phyloP scores from a whole-genome alignment of 2,888 invertebrate genomes.

The Neoaliturus tenellus region DNA sequence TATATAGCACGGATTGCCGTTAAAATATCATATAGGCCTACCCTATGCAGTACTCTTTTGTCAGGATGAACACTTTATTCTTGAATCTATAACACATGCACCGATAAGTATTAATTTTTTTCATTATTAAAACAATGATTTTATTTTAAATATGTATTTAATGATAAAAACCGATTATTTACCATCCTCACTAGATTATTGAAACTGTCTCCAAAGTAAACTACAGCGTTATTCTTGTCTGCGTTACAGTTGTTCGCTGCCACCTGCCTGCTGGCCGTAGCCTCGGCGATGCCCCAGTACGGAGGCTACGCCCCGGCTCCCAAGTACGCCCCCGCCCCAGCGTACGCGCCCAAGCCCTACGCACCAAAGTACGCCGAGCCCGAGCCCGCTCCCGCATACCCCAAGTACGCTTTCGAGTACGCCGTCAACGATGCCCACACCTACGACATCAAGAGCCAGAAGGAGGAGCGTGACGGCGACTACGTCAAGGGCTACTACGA shows the following conservation, averaged over 20 bases:
- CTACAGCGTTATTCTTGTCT: too few species aligned
- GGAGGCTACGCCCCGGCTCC: conserved; percentile 41
- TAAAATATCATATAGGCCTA: too few species aligned
- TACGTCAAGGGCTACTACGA: conserved; percentile 66
- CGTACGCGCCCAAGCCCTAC: conserved; percentile 20
- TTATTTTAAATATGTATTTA: too few species aligned
- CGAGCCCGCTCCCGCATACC: conserved; percentile 19
- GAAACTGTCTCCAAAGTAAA: too few species aligned
- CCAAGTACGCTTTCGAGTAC: conserved; percentile 56
- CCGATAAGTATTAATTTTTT: too few species aligned
- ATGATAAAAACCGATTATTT: too few species aligned
- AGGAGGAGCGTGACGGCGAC: conserved; percentile 65
- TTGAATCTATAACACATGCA: too few species aligned
- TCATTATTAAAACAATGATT: too few species aligned
- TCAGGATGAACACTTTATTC: too few species aligned
- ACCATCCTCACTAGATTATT: too few species aligned
- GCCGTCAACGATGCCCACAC: conserved; percentile 64
- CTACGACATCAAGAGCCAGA: conserved; percentile 67
- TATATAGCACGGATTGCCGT: too few species aligned
- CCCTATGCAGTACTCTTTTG: too few species aligned
- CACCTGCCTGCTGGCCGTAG: conserved; percentile 41
- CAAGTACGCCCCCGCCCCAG: conserved; percentile 15
- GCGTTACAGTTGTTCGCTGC: conserved; percentile 41
- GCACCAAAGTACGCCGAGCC: conserved; percentile 2
- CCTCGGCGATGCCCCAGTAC: conserved; percentile 38